Conservation (phyloP, 2,888 invertebrate species). For the Lacanobia oleracea region DNA sequence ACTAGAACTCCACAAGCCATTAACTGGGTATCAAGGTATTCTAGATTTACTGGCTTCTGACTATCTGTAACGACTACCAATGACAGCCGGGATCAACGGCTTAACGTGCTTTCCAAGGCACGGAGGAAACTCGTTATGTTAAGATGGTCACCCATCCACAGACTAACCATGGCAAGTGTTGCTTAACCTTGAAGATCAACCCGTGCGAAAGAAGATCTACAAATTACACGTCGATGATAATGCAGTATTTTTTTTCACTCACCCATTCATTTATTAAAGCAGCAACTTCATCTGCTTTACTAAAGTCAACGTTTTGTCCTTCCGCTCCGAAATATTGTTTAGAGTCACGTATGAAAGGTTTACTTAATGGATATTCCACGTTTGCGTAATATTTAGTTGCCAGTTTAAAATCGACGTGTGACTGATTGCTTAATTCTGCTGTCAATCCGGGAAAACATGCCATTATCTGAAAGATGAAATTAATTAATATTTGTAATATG, state of each 20-base stretch:
- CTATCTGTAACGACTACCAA: no score
- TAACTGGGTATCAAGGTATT: no score
- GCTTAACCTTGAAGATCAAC: no score
- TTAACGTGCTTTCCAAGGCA: no score
- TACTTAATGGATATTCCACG: constrained; percentile 49
- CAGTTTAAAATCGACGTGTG: constrained; percentile 60
- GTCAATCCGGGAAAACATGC: constrained; percentile 55
- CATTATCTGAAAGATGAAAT: constrained; percentile 62
- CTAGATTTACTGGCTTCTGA: no score
- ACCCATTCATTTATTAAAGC: constrained; percentile 75
- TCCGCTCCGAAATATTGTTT: constrained; percentile 61
- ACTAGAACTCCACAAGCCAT: no score
- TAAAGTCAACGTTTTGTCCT: constrained; percentile 69
- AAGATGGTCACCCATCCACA: no score
- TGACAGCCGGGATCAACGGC: no score
- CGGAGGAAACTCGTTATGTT: no score
- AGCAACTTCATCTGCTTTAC: constrained; percentile 61
- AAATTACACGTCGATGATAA: no score
- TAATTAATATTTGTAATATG: neutral
- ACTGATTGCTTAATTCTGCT: constrained; percentile 52
- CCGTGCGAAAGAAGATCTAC: no score
- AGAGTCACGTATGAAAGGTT: constrained; percentile 49
- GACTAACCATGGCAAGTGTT: no score
- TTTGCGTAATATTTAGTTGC: constrained; percentile 65
- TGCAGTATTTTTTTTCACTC: constrained; percentile 27